Base-by-base conservation (phyloP, 2,113 vertebrate species). In the Eurystomus gularis region DNA sequence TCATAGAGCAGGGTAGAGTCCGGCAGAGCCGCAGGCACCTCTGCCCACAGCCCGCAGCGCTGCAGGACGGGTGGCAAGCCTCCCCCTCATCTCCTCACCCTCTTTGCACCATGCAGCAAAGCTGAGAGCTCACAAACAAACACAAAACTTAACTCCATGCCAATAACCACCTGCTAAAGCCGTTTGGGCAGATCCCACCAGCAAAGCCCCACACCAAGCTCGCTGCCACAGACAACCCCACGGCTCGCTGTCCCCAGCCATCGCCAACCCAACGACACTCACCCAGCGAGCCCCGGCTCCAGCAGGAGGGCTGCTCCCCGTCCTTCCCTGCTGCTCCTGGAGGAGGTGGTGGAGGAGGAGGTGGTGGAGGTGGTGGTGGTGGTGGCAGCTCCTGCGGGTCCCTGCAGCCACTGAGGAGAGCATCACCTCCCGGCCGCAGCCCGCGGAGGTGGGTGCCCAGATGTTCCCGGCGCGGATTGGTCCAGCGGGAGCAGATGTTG, bases 401-500 rank as follows among this genome's bases (percentile, higher is more conserved):
- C 97, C 93, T 95, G 82, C 95, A 95, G 94, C 64, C 97, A 94
- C 95, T 96, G 96, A 86, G 93, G 81, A 93, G 90, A 84, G 75
- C 93, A 95, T 96, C 96, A 90, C 96, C 94, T 86, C 93, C 97
- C 93, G 39, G 89, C 97, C 88, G 96, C 94, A 94, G 94, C 94
- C 93, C 96, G 93, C 93, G 95, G 71, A 97, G 98, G 97, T 97
- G 97, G 97, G 96, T 90, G 96, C 97, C 97, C 97, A 97, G 97
- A 97, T 97, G 97, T 91, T 88, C 96, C 96, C 94, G 54, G 90
- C 96, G 91, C 98, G 97, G 96, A 99, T 99, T 99, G 99, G 99
- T 98, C 98, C 98, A 95, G 96, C 70, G 95, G 97, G 98, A 98
- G 98, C 98, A 98, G 98, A 98, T 98, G 99, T 98, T 98, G 98